These are phyloP conservation scores for Conus canariensis DNA, from an alignment of 2,888 invertebrate genomes.

Conservation along the genomic window DNA sequence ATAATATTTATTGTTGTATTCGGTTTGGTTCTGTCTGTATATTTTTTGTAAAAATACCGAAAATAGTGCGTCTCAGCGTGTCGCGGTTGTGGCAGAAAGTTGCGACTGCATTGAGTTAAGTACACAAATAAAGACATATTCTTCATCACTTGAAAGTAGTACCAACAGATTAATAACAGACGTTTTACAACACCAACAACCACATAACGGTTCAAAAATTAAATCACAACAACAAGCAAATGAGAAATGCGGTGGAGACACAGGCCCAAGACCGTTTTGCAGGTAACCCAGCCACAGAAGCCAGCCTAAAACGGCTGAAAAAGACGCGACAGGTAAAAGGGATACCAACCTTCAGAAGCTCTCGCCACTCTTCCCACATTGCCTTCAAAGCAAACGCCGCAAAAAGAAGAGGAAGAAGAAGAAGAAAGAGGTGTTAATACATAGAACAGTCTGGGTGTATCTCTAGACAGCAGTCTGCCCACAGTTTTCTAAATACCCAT, in stretches of 20 bases:
- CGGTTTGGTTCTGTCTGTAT: no score
- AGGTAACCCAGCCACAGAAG: constrained; percentile 12
- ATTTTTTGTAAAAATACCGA: no score
- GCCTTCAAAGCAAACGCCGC: constrained; percentile 53
- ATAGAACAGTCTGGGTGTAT: not conserved
- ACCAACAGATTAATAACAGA: no score
- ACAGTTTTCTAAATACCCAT: not conserved
- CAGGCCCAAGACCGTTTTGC: not conserved
- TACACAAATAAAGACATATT: no score
- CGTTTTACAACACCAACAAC: no score
- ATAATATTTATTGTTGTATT: no score
- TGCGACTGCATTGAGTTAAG: no score
- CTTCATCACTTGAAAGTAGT: no score
- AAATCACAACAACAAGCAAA: not conserved
- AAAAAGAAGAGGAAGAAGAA: constrained; percentile 24
- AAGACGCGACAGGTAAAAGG: constrained; percentile 1
- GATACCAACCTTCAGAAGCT: constrained; percentile 69
- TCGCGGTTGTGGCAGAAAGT: no score
- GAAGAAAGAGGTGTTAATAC: not conserved
- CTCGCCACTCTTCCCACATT: constrained; percentile 69
- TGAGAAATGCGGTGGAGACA: not conserved
- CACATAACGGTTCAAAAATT: no score
- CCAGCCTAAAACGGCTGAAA: not conserved
- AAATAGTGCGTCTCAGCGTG: no score
- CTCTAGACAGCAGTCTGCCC: not conserved